A percentile compares a stretch with the other conserved stretches of the same genome.
phyloP scores from a whole-genome alignment of 2,797 vertebrate genomes.

The Pampus argenteus region DNA sequence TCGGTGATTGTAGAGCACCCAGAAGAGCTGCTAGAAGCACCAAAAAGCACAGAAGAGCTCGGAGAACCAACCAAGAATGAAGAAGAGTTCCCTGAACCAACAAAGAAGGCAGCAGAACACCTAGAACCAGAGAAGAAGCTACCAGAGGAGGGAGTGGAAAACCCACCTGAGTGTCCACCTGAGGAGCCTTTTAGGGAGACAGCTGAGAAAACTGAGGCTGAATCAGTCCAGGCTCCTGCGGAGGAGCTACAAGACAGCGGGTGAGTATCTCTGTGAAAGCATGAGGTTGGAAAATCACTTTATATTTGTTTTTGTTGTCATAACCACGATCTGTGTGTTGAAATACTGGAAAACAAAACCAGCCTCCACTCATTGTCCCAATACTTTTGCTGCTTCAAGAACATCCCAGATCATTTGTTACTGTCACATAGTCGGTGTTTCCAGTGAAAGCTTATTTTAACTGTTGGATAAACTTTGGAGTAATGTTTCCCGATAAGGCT shows the following conservation, averaged over 20 bases:
- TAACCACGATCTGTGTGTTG: background rate
- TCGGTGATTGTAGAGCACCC: background rate
- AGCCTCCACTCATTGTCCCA: background rate
- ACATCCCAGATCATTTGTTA: background rate
- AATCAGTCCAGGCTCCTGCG: slow-evolving; percentile 40
- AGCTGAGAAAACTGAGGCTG: slow-evolving; percentile 33
- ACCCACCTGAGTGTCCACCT: slow-evolving; percentile 42
- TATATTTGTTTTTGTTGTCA: background rate
- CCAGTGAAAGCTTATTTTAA: slow-evolving; percentile 11
- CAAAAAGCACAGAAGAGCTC: slow-evolving; percentile 26
- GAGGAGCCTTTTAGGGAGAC: slow-evolving; percentile 36
- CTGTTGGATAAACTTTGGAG: slow-evolving; percentile 19
- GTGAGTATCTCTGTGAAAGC: slow-evolving; percentile 68
- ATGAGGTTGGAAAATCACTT: background rate
- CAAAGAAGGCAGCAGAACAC: slow-evolving; percentile 30
- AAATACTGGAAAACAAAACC: background rate
- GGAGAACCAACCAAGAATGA: slow-evolving; percentile 23
- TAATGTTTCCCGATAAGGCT: slow-evolving; percentile 10
- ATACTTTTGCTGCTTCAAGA: background rate
- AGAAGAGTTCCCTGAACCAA: slow-evolving; percentile 20
- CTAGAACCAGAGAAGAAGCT: slow-evolving; percentile 33
- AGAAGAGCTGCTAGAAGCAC: slow-evolving; percentile 8
- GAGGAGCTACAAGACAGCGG: slow-evolving; percentile 61
- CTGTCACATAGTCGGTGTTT: background rate
- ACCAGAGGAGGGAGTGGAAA: slow-evolving; percentile 44